A percentile compares a stretch with the other conserved stretches of the same genome.
Evolutionary conservation across 2,888 invertebrate genomes (phyloP).

Genomic region (Agrochola lota): DNA sequence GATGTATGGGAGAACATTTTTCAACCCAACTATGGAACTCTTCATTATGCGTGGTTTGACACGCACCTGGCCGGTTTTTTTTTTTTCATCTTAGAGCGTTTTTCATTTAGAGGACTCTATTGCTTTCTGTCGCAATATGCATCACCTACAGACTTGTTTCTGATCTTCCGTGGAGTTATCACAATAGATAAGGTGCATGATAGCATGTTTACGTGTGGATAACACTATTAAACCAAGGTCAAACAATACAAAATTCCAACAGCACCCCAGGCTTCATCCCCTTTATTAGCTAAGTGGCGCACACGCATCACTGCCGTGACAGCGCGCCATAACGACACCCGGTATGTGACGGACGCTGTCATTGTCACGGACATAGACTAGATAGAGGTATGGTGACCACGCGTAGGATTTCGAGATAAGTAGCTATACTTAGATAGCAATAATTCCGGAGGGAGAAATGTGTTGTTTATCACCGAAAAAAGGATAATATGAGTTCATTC

Average conservation of each 20-base stretch:
- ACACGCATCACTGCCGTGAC: constrained; percentile 71
- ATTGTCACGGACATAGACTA: constrained; percentile 65
- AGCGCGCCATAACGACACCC: constrained; percentile 71
- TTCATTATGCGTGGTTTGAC: too few species aligned
- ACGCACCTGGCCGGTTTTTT: too few species aligned
- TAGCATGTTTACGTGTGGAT: neutral
- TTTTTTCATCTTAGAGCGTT: too few species aligned
- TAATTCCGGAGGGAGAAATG: neutral
- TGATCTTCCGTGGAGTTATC: neutral
- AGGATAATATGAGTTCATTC: neutral
- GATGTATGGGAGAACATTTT: too few species aligned
- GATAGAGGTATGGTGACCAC: constrained; percentile 42
- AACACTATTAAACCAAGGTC: constrained; percentile 4
- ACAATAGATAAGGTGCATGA: constrained; percentile 12
- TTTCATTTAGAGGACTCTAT: too few species aligned
- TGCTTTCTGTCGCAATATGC: too few species aligned
- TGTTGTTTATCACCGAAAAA: neutral
- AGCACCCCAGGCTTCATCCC: constrained; percentile 50
- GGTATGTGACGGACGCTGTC: constrained; percentile 81
- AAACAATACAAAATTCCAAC: constrained; percentile 14
- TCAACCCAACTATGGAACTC: too few species aligned
- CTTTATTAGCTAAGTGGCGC: constrained; percentile 66
- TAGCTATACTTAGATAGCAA: neutral
- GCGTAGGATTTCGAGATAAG: neutral
- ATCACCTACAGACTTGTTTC: too few species aligned